These are phyloP conservation scores for Amphiprion percula DNA, from an alignment of 2,113 vertebrate genomes.

Conservation along the genomic window DNA sequence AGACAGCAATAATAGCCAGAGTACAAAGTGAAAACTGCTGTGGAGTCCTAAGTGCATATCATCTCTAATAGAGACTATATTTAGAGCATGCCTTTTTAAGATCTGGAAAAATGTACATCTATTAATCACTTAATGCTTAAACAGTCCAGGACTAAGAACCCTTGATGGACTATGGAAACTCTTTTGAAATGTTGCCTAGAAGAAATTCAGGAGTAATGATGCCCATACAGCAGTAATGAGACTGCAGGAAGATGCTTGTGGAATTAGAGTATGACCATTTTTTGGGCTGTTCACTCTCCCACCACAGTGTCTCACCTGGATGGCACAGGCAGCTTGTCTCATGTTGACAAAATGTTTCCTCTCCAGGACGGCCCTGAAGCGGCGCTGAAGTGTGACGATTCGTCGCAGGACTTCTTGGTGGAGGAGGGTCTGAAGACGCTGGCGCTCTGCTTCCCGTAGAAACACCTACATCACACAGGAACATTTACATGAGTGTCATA, in stretches of 20 bases:
- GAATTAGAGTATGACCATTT: not conserved
- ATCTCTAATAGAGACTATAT: not conserved
- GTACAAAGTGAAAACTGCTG: not conserved
- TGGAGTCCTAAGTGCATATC: not conserved
- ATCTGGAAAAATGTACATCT: not conserved
- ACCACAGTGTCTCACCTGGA: conserved; percentile 88
- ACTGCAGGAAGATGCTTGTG: not conserved
- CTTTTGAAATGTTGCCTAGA: not conserved
- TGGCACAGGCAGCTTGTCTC: conserved; percentile 81
- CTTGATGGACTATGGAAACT: conserved; percentile 19
- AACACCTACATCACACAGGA: conserved; percentile 86
- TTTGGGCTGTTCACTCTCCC: not conserved
- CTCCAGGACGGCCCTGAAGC: conserved; percentile 90
- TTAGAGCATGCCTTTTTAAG: not conserved
- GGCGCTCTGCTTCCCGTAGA: conserved; percentile 91
- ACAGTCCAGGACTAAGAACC: not conserved
- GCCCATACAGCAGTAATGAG: not conserved
- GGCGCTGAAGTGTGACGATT: conserved; percentile 89
- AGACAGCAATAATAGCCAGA: not conserved
- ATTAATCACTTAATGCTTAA: conserved; percentile 13
- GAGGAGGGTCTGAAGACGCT: conserved; percentile 91
- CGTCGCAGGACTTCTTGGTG: conserved; percentile 93
- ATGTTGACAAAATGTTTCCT: conserved; percentile 90
- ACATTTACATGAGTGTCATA: not conserved
- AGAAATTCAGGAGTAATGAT: conserved; percentile 3